Percentiles rank a stretch among this genome's conserved stretches.
phyloP scores from a whole-genome alignment of 2,888 invertebrate genomes.

The Apeira syringaria region DNA sequence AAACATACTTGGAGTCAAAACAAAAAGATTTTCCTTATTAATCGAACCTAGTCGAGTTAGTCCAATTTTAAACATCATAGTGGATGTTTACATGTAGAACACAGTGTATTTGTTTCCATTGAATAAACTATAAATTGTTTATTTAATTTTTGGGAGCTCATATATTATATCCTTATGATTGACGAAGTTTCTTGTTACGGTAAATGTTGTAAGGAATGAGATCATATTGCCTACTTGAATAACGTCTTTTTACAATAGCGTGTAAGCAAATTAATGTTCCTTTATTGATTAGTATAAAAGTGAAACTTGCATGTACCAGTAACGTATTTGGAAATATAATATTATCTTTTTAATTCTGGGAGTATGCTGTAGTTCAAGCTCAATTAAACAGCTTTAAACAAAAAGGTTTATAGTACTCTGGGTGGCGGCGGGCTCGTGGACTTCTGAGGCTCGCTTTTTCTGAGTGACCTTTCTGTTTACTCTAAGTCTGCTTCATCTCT shows the following conservation, averaged over 20 bases:
- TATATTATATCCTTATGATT: conserved; percentile 30
- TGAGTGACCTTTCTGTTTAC: conserved; percentile 4
- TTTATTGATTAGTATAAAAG: too few species aligned
- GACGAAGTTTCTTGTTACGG: conserved; percentile 33
- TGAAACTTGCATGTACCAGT: too few species aligned
- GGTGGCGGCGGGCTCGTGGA: conserved; percentile 4
- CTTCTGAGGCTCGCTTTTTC: conserved; percentile 13
- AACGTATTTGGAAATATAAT: too few species aligned
- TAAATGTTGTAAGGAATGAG: conserved; percentile 23
- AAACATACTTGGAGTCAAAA: conserved; percentile 24
- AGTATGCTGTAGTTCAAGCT: too few species aligned
- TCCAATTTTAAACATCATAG: conserved; percentile 1
- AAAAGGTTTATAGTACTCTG: conserved; percentile 12
- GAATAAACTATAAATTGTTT: too few species aligned
- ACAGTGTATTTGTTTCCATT: conserved; percentile 13
- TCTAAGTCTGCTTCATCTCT: background rate
- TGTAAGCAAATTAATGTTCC: too few species aligned
- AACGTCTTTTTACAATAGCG: too few species aligned
- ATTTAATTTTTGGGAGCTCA: conserved; percentile 13
- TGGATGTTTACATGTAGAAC: background rate
- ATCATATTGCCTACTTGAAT: background rate
- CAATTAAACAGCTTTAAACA: conserved; percentile 5
- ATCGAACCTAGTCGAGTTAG: background rate
- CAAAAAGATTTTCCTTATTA: conserved; percentile 15
- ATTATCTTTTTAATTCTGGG: too few species aligned